Evolutionary conservation across 2,797 vertebrate genomes (phyloP).

Genomic region (Aratinga solstitialis): DNA sequence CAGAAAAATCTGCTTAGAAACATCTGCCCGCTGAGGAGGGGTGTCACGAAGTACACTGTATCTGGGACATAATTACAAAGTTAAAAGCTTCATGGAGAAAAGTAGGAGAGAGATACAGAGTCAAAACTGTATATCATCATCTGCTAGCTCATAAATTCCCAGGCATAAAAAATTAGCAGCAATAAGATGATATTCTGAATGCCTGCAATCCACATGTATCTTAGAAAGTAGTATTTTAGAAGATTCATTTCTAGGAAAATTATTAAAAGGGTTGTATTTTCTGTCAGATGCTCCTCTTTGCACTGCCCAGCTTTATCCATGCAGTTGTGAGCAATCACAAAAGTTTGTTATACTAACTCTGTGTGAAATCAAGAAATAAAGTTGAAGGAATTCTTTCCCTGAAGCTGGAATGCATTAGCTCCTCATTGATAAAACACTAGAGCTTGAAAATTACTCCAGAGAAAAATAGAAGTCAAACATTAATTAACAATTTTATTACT

Average conservation of each 20-base stretch:
- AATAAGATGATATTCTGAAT: not conserved
- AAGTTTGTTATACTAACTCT: not conserved
- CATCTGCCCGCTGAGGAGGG: not conserved
- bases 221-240: not conserved
- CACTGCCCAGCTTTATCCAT: not conserved
- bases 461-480: not conserved
- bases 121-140: not conserved
- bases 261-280: not conserved
- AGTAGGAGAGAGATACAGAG: not conserved
- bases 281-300: not conserved
- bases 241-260: not conserved
- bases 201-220: not conserved
- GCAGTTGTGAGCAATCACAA: not conserved
- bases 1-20: constrained; percentile 26
- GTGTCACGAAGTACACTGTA: not conserved
- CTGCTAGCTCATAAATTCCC: constrained; percentile 18
- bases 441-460: constrained; percentile 16
- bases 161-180: not conserved
- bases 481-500: constrained; percentile 34
- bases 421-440: constrained; percentile 7
- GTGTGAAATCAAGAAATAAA: not conserved
- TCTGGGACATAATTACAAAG: constrained; percentile 13
- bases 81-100: constrained; percentile 6
- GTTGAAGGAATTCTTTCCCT: not conserved
- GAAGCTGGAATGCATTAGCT: not conserved